Base-by-base conservation (phyloP, 1,140 invertebrate species). In the Drosophila suzukii region DNA sequence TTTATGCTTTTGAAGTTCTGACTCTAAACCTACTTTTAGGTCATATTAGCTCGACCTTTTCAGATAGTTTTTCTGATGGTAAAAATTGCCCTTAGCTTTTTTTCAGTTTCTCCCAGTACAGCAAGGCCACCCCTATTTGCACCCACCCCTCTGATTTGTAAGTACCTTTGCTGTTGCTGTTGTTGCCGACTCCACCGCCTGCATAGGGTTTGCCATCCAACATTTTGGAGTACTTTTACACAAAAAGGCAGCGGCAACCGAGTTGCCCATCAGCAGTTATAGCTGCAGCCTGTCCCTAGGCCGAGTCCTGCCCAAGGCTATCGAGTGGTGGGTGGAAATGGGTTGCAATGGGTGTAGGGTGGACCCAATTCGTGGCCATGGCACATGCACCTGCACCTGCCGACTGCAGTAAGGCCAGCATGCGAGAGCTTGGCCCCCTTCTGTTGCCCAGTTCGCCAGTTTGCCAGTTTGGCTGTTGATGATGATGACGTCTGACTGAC, bases 201-300 rank as follows among this genome's bases (percentile, higher is more conserved):
- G 70, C 47, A 88, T 79, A 79, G 65, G 75, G 75, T 60, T 65
- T 63, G 58, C 71, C 84, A 73, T 59, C 83, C 83, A 83, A 83
- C 83, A 88, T 83, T 88, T 88, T 74, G 63, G 84, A 88, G 79
- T 88, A 88, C 83, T 89, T 88, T 88, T 88, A 67, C 84, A 88
- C 83, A 86, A 83, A 86, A 86, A 86, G 75, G 78, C 71, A 85
- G 61, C 74, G 44, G 47, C 75, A 43, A 53, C 41, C 50, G 60
- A 44, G 65, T 46, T 59, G 56, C 34, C 57, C 66, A 34, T 39
- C 51, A 72, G 66, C 57, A 56, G 53, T 65, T 38, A 50, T 58
- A 60, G 47, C 72, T 41, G 47, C 44, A 47, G 57, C 55, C 49
- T 57, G 51, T 51, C 62, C 30, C 51, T 63, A 54, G 75, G 75